Conservation (phyloP, 2,113 vertebrate species). For the Propithecus coquereli region DNA sequence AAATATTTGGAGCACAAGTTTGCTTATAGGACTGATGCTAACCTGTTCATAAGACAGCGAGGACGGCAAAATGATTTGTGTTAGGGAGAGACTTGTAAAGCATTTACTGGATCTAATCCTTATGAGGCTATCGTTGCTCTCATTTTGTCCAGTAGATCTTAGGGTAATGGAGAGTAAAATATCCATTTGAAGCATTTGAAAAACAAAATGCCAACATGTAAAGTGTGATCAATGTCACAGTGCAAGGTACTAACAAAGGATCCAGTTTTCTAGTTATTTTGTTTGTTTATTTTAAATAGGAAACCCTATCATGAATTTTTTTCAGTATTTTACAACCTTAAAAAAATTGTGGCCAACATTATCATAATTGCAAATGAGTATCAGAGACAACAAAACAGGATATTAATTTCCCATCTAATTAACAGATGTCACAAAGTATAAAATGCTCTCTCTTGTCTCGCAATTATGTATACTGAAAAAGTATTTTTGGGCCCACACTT, state of each 20-base stretch:
- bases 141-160: background rate
- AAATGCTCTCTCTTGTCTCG: slow-evolving; percentile 4
- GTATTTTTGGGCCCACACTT: background rate
- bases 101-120: background rate
- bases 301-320: background rate
- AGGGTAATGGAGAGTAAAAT: background rate
- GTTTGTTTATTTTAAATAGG: background rate
- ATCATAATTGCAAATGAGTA: background rate
- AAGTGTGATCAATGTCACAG: background rate
- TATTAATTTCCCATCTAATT: slow-evolving; percentile 31
- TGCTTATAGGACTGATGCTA: background rate
- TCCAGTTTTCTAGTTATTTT: background rate
- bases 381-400: background rate
- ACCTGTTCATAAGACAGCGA: background rate
- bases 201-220: background rate
- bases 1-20: background rate
- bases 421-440: background rate
- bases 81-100: background rate
- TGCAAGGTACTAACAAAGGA: background rate
- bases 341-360: background rate
- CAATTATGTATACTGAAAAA: background rate
- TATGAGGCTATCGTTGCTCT: background rate
- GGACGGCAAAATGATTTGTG: background rate
- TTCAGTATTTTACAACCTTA: background rate
- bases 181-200: background rate